Evolutionary conservation across 2,888 invertebrate genomes (phyloP).

Genomic region (Lordiphosa fenestrarum): DNA sequence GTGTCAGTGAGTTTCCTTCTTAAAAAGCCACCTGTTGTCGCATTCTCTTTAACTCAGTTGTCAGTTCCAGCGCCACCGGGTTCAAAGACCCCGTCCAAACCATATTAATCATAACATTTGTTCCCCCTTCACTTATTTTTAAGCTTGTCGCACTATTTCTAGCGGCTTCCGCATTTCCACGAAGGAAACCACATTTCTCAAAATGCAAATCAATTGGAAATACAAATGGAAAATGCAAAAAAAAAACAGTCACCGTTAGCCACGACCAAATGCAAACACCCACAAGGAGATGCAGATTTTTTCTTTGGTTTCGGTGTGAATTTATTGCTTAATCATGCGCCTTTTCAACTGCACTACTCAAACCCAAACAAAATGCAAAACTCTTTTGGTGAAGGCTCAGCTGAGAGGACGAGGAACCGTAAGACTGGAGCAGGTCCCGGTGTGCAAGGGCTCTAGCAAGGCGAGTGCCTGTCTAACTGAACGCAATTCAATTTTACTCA

Average conservation of each 20-base stretch:
- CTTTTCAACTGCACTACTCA: constrained; percentile 34
- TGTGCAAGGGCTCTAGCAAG: constrained; percentile 41
- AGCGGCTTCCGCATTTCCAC: constrained; percentile 39
- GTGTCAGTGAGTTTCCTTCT: neutral
- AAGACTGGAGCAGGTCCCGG: constrained; percentile 2
- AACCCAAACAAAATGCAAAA: constrained; percentile 42
- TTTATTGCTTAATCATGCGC: constrained; percentile 67
- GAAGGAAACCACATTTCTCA: constrained; percentile 25
- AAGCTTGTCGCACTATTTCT: constrained; percentile 15
- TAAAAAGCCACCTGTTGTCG: constrained; percentile 25
- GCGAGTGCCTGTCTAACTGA: constrained; percentile 51
- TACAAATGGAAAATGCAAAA: constrained; percentile 35
- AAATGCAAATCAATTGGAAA: constrained; percentile 44
- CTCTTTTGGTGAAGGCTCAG: constrained; percentile 3
- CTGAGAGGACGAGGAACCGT: neutral
- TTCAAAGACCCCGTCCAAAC: constrained; percentile 7
- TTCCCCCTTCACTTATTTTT: constrained; percentile 7
- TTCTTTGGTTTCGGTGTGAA: constrained; percentile 45
- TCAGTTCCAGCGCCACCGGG: neutral
- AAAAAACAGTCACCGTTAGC: constrained; percentile 41
- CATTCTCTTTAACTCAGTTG: constrained; percentile 14
- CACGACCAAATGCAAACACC: constrained; percentile 26
- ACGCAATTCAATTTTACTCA: constrained; percentile 13
- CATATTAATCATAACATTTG: constrained; percentile 23
- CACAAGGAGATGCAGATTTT: constrained; percentile 25